Base-by-base conservation (phyloP, 1,140 invertebrate genomes). In the Dreissena rostriformis region DNA sequence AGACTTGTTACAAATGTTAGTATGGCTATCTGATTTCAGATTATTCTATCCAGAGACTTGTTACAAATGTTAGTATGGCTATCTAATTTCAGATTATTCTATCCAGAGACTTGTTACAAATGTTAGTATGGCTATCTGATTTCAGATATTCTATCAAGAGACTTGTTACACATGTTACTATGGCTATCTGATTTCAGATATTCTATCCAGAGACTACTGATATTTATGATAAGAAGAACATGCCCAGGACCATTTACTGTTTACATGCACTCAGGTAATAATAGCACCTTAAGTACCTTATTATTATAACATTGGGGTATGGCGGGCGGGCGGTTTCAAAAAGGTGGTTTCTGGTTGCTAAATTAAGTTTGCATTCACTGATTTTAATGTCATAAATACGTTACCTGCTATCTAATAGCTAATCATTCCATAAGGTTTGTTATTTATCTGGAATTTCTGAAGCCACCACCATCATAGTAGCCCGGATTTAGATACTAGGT, bases 201-300 rank as follows among this genome's bases (percentile, higher is more conserved):
- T 97, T 97, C 92, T 96, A 96, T 90, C 97, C 97, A 51, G 97
- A 97, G 94, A 97, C 97, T 12, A 97, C 96, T 83, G 97, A 97
- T 92, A 95, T 97, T 80, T 97, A 97, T 94, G 96, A 97, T 88
- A 96, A 96, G 85, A 97, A 97, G 91, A 97, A 97, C 91, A 96
- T 97, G 95, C 96, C 97, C 11, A 94, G 96, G 88, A 95, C 96
- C 0, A 96, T 97, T 85, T 97, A 97, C 93, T 97, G 71, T 55
- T 22, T 74, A 19, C 71, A 74, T 77, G 75, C 75, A 12, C 51
- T 77, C 15, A 67, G 75, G 17, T 76, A 17, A 39, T 39, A 39
- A 39, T 39, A 39, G 2, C 39, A 2, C 39, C 39, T 39, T 39
- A 39, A 39, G 39, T 39, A 39, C 39, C 39, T 39, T 39, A 39